phyloP scores from a whole-genome alignment of 2,797 vertebrate species.

The Argya squamiceps region DNA sequence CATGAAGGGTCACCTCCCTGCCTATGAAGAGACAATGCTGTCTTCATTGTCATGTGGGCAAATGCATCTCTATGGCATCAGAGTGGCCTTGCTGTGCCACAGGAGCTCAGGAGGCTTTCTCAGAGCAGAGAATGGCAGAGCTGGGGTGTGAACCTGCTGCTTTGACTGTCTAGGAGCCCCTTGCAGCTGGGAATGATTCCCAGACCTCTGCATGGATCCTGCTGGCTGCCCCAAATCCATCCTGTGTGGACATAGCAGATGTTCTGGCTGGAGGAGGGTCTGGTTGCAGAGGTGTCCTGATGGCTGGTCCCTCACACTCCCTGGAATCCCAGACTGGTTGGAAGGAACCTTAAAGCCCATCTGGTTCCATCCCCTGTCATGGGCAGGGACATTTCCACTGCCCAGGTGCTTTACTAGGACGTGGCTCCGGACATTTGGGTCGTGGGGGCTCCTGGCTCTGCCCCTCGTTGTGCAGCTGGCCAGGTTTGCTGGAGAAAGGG shows the following conservation, averaged over 20 bases:
- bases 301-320: neutral
- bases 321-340: neutral
- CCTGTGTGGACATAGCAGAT: neutral
- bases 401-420: neutral
- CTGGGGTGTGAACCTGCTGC: neutral
- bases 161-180: neutral
- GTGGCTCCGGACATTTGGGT: neutral
- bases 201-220: neutral
- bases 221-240: neutral
- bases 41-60: neutral
- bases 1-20: neutral
- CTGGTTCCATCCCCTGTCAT: neutral
- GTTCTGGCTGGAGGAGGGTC: neutral
- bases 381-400: neutral
- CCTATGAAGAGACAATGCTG: neutral
- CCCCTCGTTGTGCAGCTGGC: accelerated
- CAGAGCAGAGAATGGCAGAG: neutral
- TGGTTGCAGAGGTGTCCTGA: neutral
- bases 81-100: neutral
- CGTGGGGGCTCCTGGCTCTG: neutral
- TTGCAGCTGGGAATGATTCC: neutral
- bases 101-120: neutral
- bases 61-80: neutral
- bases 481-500: neutral
- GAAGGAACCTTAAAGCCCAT: neutral